Evolutionary conservation across 1,140 invertebrate species (phyloP).

Genomic region (Drosophila albomicans): DNA sequence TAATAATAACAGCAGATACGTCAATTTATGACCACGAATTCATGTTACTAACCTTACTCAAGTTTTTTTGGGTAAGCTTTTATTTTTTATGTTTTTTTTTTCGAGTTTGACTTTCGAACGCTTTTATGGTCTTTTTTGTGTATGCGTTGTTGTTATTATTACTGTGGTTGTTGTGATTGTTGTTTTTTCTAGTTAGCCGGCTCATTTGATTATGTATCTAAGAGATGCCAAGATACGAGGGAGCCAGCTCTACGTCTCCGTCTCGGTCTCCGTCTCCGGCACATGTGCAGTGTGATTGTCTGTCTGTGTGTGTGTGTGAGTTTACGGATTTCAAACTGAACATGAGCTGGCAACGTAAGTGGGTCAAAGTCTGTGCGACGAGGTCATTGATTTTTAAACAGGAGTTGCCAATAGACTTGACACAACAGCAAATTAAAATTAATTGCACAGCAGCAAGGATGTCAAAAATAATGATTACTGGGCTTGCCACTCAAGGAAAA

Average conservation of each 20-base stretch:
- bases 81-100: slow-evolving; percentile 49
- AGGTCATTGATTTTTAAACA: slow-evolving; percentile 55
- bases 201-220: slow-evolving; percentile 67
- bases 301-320: slow-evolving; percentile 31
- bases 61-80: slow-evolving; percentile 53
- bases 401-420: slow-evolving; percentile 34
- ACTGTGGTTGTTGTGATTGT: slow-evolving; percentile 44
- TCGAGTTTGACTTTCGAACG: slow-evolving; percentile 72
- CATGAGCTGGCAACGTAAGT: slow-evolving; percentile 67
- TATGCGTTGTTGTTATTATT: slow-evolving; percentile 36
- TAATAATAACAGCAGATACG: slow-evolving; percentile 38
- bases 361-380: slow-evolving; percentile 73
- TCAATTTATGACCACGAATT: slow-evolving; percentile 75
- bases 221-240: slow-evolving; percentile 61
- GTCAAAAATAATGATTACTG: slow-evolving; percentile 3
- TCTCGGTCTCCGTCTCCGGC: slow-evolving; percentile 3
- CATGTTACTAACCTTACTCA: slow-evolving; percentile 81
- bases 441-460: slow-evolving; percentile 17
- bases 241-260: slow-evolving; percentile 34
- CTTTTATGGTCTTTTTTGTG: slow-evolving; percentile 61
- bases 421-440: slow-evolving; percentile 30
- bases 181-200: slow-evolving; percentile 58
- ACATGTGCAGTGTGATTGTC: slow-evolving; percentile 3
- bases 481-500: not conserved
- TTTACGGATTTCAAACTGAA: slow-evolving; percentile 43